Evolutionary conservation across 2,888 invertebrate genomes (phyloP), one percentile per base, ranked within the genome.

Genomic region (Diploptera punctata): DNA sequence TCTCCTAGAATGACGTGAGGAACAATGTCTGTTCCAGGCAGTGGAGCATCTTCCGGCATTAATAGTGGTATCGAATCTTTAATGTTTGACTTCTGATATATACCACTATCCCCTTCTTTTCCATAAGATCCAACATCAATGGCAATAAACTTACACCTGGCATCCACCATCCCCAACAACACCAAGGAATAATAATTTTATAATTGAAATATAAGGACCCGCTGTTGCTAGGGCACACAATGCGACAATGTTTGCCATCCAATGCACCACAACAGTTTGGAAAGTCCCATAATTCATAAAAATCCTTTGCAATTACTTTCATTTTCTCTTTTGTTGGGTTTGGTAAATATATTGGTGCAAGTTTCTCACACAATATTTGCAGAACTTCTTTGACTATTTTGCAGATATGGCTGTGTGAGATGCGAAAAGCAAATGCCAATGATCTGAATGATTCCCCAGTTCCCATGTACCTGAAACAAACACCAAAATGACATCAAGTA

Each of bases 281-380:
- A n/a, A 47, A 47, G n/a, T 47, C 47, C 47, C n/a, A 47, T 47
- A 47, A n/a, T 3, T 47, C 47, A 47, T 47, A 47, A n/a, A 47
- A 47, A n/a, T 47, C n/a, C 3, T 7, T 13, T 4, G 47, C 47
- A 10, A 47, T n/a, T 13, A 3, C 10, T 47, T 47, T 47, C 10
- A 47, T 47, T n/a, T n/a, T 10, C 18, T 47, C 47, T 47, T 47
- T 47, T n/a, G 47, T 47, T 4, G n/a, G 9, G n/a, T 7, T 47
- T n/a, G 47, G 47, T 47, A 47, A n/a, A 47, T 4, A 47, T 10
- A 47, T 47, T 47, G n/a, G 47, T n/a, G n/a, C 47, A 10, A 47
- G 7, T n/a, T 47, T 47, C 47, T 47, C 47, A n/a, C 47, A 47
- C 7, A 47, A n/a, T 4, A n/a, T 9, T 38, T 4, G 10, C 47